Percentiles rank a stretch among this genome's conserved stretches.
Evolutionary conservation across 2,113 vertebrate genomes (phyloP).

Genomic region (Piprites chloris): DNA sequence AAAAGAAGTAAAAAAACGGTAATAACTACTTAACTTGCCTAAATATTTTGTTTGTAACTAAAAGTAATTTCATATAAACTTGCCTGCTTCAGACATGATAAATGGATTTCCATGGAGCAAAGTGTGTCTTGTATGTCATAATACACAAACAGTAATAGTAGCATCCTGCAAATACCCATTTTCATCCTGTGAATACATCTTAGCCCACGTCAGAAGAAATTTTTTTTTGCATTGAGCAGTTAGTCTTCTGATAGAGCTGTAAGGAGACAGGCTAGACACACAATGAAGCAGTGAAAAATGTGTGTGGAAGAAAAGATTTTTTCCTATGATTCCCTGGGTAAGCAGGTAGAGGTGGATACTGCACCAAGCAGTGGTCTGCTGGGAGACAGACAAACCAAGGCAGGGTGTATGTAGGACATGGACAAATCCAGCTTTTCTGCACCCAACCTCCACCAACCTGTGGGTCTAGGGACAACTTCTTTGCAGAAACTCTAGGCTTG

Average conservation of each 20-base stretch:
- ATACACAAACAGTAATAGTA: background rate
- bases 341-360: background rate
- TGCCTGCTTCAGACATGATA: background rate
- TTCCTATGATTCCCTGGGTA: background rate
- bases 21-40: background rate
- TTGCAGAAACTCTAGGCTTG: background rate
- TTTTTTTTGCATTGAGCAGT: background rate
- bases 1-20: background rate
- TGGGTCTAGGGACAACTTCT: background rate
- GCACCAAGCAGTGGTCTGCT: background rate
- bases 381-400: background rate
- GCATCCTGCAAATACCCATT: background rate
- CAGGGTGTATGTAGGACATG: background rate
- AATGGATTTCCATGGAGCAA: background rate
- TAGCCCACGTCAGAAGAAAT: background rate
- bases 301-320: background rate
- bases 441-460: accelerated
- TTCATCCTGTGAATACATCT: background rate
- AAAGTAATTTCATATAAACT: background rate
- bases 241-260: background rate
- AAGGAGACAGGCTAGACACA: background rate
- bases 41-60: background rate
- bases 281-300: background rate
- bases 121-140: background rate
- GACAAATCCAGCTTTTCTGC: background rate